Evolutionary conservation across 1,140 invertebrate genomes (phyloP), one percentile per base, ranked within the genome.

Genomic region (Achroia grisella): DNA sequence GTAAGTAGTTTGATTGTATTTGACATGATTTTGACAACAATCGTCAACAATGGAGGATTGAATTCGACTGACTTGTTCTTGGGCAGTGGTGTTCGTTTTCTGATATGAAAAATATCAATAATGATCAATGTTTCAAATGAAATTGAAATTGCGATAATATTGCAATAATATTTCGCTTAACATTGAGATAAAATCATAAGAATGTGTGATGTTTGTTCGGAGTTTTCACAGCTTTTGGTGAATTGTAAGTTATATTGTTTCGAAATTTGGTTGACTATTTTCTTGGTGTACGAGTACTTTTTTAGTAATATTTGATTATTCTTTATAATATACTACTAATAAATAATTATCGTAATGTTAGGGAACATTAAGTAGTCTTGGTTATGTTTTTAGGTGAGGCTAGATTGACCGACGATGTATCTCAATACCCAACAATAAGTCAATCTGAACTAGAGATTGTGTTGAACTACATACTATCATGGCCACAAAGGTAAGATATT

Each of bases 141-240:
- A 71, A 66, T 65, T 64, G 52, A 50, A 66, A 46, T 53, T 65
- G 73, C 74, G 75, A 79, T 68, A 71, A 70, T 76, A 77, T 81
- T 75, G 55, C 67, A 69, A 77, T 69, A 77, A 80, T 82, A 84
- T 75, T 77, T 80, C 71, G 69, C 64, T 67, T 48, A 47, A 55
- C 54, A 53, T 71, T 70, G 44, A 65, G 41, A 45, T 52, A 79
- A 82, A 82, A 63, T 63, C 45, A 67, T 65, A 71, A 88, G 87
- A 87, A 93, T 93, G 92, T 93, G 92, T 89, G 91, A 93, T 91
- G 90, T 91, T 87, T 93, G 92, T 87, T 90, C 90, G 57, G 91
- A 93, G 81, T 93, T 93, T 88, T 88, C 92, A 78, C 90, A 92
- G 85, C 89, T 93, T 86, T 89, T 93, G 84, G 86, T 91, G 72